Percentiles rank a stretch among this genome's conserved stretches.
These are phyloP conservation scores for Hypanus sabinus DNA, from an alignment of 2,113 vertebrate species.

Conservation along the genomic window DNA sequence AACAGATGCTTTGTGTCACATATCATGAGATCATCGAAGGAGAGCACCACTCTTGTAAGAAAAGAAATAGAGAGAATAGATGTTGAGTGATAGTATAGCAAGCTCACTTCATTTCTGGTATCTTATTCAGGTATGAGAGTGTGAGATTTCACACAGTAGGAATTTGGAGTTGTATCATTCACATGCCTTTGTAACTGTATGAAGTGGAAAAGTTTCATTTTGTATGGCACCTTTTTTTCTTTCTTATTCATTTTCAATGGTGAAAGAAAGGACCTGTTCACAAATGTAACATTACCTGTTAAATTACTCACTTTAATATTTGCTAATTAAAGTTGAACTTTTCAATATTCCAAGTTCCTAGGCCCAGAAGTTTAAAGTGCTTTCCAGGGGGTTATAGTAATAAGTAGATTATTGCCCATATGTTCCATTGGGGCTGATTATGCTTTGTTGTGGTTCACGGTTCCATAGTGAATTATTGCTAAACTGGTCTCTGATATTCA, in stretches of 20 bases:
- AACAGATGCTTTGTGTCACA: slow-evolving; percentile 90
- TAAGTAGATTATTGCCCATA: neutral
- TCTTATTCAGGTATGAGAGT: slow-evolving; percentile 62
- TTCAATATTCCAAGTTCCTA: neutral
- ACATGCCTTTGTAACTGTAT: slow-evolving; percentile 54
- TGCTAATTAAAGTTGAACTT: slow-evolving; percentile 9
- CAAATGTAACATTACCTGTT: slow-evolving; percentile 10
- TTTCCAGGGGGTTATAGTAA: neutral
- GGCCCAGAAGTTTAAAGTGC: neutral
- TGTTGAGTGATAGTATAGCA: slow-evolving; percentile 59
- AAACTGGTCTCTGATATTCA: too few species aligned
- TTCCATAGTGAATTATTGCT: too few species aligned
- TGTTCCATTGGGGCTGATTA: neutral
- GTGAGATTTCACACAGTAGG: slow-evolving; percentile 80
- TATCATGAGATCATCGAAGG: slow-evolving; percentile 59
- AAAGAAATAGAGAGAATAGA: slow-evolving; percentile 50
- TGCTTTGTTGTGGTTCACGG: too few species aligned
- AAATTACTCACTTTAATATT: neutral
- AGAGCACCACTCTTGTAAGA: slow-evolving; percentile 53
- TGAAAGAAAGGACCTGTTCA: slow-evolving; percentile 1
- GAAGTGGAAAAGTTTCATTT: slow-evolving; percentile 48
- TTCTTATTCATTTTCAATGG: slow-evolving; percentile 19
- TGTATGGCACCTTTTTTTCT: slow-evolving; percentile 5
- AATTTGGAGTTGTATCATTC: slow-evolving; percentile 56
- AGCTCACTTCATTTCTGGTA: slow-evolving; percentile 54